Evolutionary conservation across 1,140 invertebrate genomes (phyloP), one percentile per base, ranked within the genome.

Genomic region (Drosophila equinoxialis): DNA sequence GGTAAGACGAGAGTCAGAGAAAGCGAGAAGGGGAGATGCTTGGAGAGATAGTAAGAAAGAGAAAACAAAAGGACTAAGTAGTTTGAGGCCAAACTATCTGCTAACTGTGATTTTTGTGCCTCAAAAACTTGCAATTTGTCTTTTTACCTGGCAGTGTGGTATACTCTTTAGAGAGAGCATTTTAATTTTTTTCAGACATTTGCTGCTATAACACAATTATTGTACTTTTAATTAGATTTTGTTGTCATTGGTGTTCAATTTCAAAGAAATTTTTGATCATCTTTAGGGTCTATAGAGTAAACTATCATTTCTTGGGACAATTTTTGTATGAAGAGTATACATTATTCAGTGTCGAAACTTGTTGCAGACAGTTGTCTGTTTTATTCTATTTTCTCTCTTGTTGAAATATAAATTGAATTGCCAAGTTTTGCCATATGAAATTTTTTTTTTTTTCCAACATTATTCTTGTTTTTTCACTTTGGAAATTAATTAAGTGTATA

Each of bases 101-200:
- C 78, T 77, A 77, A 77, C 74, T 75, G 74, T 85, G 81, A 84
- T 84, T 84, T 81, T 62, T 62, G 67, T 77, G 72, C 54, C 66
- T 66, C 55, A 79, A 84, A 85, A 84, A 82, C 71, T 86, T 86
- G 66, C 77, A 86, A 86, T 86, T 86, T 86, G 78, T 85, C 81
- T 81, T 85, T 67, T 70, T 68, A 76, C 75, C 75, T 77, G 71
- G 45, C 45, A 8, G 17, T 11, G 8, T 51, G 2, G 10, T 23
- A 51, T 51, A 51, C 45, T 3, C 45, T 51, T 17, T 20, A 6
- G 8, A 20, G 23, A 51, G 45, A 10, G 45, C 8, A 51, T 23
- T 13, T 51, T 0, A 2, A 7, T 5, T 11, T 51, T 51, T 1
- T 17, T 23, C 3, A 11, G 8, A 23, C 20, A 20, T 11, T 51